Base-by-base conservation (phyloP, 2,113 vertebrate species). In the Oreochromis aureus region DNA sequence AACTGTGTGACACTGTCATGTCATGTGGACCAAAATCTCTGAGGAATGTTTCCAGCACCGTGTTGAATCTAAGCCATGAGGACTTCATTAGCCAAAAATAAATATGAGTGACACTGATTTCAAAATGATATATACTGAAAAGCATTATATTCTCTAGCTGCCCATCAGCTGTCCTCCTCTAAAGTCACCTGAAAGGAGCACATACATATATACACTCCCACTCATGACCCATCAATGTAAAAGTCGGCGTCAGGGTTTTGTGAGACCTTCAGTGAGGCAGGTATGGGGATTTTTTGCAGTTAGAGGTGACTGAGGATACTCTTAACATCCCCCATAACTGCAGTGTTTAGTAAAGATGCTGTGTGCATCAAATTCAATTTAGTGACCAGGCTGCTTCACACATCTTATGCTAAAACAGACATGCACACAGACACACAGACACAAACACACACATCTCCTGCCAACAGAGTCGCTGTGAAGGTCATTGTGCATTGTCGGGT, bases 401-500 rank as follows among this genome's bases (percentile, higher is more conserved):
- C 10, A 82, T 80, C 80, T 88, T 82, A 22, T 76, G 55, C 56
- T 78, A 78, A 89, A 80, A 85, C 12, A 19, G 32, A 91, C 79
- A 89, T 3, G 12, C 24, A 8, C 18, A 34, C 36, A 89, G 87
- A 78, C 36, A 41, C 46, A 76, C 51, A 59, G 32, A 81, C 69
- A 39, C 66, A 82, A 73, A 87, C 13, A 80, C 87, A 81, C 44
- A 22, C 56, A 59, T 63, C 85, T 66, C 86, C 44, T 84, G 82
- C 87, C 81, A 85, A 88, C 89, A 85, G 51, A 87, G 78, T 89
- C 87, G 86, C 79, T 89, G 85, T 85, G 89, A 89, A 85, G 89
- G 94, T 93, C 94, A 94, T 87, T 89, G 89, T 91, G 66, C 83
- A 91, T 87, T 92, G 86, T 92, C 53, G 80, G 84, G 90, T 87